Conservation (phyloP, 2,113 vertebrate species). For the Takifugu bimaculatus region DNA sequence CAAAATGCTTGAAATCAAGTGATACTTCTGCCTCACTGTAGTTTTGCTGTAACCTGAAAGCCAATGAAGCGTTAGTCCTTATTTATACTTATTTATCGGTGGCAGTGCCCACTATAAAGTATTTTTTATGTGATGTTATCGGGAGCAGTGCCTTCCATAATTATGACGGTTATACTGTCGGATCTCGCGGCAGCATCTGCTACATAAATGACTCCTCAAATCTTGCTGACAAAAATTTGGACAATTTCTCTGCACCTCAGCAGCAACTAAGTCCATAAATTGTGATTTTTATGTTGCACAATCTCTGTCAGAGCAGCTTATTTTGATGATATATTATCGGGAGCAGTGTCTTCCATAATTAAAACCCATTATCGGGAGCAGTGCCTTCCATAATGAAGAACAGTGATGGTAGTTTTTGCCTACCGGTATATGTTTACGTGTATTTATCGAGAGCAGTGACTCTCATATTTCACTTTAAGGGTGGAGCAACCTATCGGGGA, state of each 20-base stretch:
- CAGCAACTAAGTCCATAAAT: constrained; percentile 9
- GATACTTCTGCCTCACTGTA: not conserved
- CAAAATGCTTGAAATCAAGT: no score
- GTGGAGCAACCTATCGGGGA: constrained; percentile 96
- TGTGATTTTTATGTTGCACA: constrained; percentile 53
- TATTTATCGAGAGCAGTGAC: constrained; percentile 96
- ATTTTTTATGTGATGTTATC: constrained; percentile 90
- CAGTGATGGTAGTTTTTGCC: constrained; percentile 96
- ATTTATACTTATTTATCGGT: constrained; percentile 58
- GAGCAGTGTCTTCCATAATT: constrained; percentile 97
- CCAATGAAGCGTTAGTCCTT: constrained; percentile 41
- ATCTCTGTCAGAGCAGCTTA: constrained; percentile 49
- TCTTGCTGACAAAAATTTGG: constrained; percentile 33
- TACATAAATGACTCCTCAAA: constrained; percentile 66
- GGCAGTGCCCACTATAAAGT: constrained; percentile 62
- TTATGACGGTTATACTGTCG: constrained; percentile 99
- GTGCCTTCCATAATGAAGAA: constrained; percentile 94
- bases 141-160: constrained; percentile 99
- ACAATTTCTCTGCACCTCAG: no score
- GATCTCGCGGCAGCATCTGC: constrained; percentile 97
- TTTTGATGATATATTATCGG: constrained; percentile 80
- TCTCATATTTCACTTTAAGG: constrained; percentile 93
- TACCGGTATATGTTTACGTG: constrained; percentile 77
- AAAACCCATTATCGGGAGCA: constrained; percentile 93
- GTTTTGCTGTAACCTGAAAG: constrained; percentile 33